phyloP scores from a whole-genome alignment of 2,888 invertebrate species.

The Eremobia ochroleuca region DNA sequence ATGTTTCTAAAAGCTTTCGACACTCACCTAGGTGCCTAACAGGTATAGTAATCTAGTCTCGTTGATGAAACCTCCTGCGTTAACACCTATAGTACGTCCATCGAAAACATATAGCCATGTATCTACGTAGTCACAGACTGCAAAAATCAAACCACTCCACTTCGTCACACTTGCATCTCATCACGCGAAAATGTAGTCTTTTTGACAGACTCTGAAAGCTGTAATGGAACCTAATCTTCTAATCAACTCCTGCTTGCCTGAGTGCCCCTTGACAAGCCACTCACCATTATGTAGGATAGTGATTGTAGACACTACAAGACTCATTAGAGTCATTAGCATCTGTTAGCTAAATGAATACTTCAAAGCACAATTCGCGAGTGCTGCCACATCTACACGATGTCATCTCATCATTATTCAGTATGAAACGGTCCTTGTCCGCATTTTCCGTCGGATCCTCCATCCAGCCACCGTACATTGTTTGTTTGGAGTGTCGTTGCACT shows the following conservation, averaged over 20 bases:
- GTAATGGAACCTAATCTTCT: slow-evolving; percentile 53
- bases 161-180: slow-evolving; percentile 8
- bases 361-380: slow-evolving; percentile 66
- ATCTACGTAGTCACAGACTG: slow-evolving; percentile 1
- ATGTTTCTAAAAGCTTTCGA: slow-evolving; percentile 32
- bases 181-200: slow-evolving; percentile 31
- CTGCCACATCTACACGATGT: slow-evolving; percentile 64
- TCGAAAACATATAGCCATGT: neutral
- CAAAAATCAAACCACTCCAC: slow-evolving; percentile 13
- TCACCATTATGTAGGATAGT: slow-evolving; percentile 50
- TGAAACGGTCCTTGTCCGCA: slow-evolving; percentile 70
- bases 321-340: slow-evolving; percentile 63
- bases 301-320: slow-evolving; percentile 54
- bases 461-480: slow-evolving; percentile 68
- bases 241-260: slow-evolving; percentile 42
- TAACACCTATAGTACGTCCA: neutral
- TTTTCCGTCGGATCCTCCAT: slow-evolving; percentile 66
- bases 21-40: slow-evolving; percentile 22
- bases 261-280: slow-evolving; percentile 50
- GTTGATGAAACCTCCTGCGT: slow-evolving; percentile 22
- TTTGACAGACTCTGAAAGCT: slow-evolving; percentile 28
- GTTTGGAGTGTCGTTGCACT: slow-evolving; percentile 72
- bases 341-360: slow-evolving; percentile 70
- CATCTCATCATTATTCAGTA: slow-evolving; percentile 75
- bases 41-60: slow-evolving; percentile 14